phyloP scores from a whole-genome alignment of 2,113 vertebrate species.

The Centropus bengalensis region DNA sequence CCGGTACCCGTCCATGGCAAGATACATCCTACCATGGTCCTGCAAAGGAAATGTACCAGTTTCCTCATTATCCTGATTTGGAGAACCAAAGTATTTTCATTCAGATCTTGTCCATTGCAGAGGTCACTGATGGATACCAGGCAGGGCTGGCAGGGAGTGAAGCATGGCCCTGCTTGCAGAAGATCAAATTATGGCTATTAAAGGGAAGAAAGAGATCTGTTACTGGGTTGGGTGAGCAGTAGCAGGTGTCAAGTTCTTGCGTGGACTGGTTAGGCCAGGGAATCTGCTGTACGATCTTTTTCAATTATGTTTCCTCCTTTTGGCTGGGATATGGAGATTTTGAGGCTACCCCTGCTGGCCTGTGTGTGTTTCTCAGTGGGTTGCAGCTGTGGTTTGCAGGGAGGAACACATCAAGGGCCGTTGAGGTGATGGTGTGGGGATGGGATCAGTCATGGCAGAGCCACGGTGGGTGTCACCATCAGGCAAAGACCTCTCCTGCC shows the following conservation, averaged over 20 bases:
- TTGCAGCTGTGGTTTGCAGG: background rate
- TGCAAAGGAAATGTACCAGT: conserved; percentile 34
- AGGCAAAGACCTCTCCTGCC: background rate
- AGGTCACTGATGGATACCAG: conserved; percentile 40
- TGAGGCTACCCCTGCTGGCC: background rate
- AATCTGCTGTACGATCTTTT: background rate
- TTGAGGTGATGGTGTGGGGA: background rate
- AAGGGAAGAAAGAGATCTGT: conserved; percentile 35
- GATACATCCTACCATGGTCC: accelerated
- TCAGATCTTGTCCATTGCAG: conserved; percentile 24
- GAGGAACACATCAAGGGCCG: background rate
- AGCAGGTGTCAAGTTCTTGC: background rate
- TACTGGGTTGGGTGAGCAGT: background rate
- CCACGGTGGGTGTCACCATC: background rate
- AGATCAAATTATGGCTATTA: conserved; percentile 58
- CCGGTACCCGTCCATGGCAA: accelerated
- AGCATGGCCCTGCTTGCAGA: conserved; percentile 10
- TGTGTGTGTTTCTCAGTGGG: background rate
- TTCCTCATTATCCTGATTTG: conserved; percentile 67
- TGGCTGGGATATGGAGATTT: background rate
- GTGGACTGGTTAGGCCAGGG: background rate
- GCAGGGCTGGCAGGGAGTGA: background rate
- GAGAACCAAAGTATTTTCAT: conserved; percentile 43
- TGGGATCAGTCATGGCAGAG: background rate
- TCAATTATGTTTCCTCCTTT: background rate